Evolutionary conservation across 2,888 invertebrate genomes (phyloP), one percentile per base, ranked within the genome.

Genomic region (Portevinia maculata): DNA sequence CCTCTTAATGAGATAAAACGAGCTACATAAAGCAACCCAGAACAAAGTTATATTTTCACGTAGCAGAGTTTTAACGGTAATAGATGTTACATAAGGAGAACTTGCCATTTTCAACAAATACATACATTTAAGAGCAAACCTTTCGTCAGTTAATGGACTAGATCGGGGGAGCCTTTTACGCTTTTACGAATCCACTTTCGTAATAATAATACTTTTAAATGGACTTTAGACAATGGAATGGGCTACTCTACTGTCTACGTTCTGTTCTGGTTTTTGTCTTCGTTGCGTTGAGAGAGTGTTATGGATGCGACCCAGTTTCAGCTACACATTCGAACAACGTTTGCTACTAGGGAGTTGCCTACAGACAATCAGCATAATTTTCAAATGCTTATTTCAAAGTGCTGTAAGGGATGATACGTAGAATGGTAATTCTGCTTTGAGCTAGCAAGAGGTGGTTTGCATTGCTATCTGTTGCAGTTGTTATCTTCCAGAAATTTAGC

Each of bases 201-300:
- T 78, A 65, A 73, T 83, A 83, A 83, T 78, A 83, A 78, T 83
- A 83, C 83, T 78, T 83, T 78, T 78, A 83, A 83, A 78, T 83
- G 83, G 83, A 83, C 83, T 83, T 78, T 73, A 83, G 83, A 83
- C 83, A 83, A 67, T 83, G 71, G 78, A 83, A 78, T 67, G 73
- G 67, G 67, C 78, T 60, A 73, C 83, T 73, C 37, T 60, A 62
- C 55, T 65, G 71, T 71, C 60, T 74, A 41, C 67, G 65, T 79
- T 28, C 41, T 71, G 67, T 13, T 52, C 73, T 55, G 46, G 62
- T 39, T 37, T 57, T 74, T 28, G 44, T 69, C 46, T 48, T 74
- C 28, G 53, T 81, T 76, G 17, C 37, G 24, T 52, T 50, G 74
- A 69, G 60, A 30, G 32, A 70, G 62, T 76, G 64, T 70, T 71